Evolutionary conservation across 2,797 vertebrate genomes (phyloP).

Genomic region (Manis javanica): DNA sequence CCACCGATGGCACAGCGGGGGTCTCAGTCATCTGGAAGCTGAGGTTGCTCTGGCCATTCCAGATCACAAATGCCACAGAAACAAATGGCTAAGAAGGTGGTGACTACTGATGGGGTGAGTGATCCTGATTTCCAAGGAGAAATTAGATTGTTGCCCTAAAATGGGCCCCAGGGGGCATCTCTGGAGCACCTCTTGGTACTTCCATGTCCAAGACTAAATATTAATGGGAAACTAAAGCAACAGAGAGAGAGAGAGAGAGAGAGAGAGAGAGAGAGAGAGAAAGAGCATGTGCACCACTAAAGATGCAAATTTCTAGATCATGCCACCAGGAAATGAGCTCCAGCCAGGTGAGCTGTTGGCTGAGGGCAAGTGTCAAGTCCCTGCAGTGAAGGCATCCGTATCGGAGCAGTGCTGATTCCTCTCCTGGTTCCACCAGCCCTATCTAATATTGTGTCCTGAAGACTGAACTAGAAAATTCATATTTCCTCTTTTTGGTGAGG

Average conservation of each 20-base stretch:
- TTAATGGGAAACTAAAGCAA: background rate
- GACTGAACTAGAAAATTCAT: background rate
- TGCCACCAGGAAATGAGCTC: background rate
- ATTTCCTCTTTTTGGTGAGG: background rate
- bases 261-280: too few species aligned
- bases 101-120: background rate
- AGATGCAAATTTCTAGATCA: background rate
- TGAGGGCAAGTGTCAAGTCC: background rate
- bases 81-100: background rate
- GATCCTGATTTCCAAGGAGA: background rate
- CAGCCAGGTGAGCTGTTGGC: background rate
- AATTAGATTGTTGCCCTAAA: background rate
- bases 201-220: background rate
- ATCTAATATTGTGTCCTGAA: background rate
- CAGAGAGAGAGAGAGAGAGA: too few species aligned
- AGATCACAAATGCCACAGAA: background rate
- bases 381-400: fast-evolving
- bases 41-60: background rate
- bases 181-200: background rate
- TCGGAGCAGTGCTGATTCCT: background rate
- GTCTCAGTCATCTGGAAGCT: background rate
- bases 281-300: background rate
- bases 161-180: background rate
- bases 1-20: background rate
- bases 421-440: background rate